Evolutionary conservation across 2,797 vertebrate species (phyloP).

Genomic region (Aphelocoma californica): DNA sequence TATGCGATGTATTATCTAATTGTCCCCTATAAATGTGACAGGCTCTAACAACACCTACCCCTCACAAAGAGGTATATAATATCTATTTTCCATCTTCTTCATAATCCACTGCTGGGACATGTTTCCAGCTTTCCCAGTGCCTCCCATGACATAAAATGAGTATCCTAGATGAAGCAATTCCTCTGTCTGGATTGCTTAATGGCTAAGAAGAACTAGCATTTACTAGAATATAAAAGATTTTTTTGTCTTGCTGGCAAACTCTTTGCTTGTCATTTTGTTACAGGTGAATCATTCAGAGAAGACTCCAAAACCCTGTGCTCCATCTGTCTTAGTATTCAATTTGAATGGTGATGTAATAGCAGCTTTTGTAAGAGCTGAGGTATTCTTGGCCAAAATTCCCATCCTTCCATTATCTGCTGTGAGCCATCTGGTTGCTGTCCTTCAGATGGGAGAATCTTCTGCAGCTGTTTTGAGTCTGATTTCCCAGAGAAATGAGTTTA

Average conservation of each 20-base stretch:
- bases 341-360: background rate
- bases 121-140: background rate
- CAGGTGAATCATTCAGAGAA: background rate
- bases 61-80: background rate
- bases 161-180: background rate
- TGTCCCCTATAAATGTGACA: background rate
- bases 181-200: background rate
- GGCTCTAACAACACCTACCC: background rate
- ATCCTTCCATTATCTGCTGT: conserved; percentile 20
- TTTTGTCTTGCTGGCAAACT: background rate
- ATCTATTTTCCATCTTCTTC: background rate
- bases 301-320: background rate
- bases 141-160: background rate
- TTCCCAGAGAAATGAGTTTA: background rate
- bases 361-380: conserved; percentile 4
- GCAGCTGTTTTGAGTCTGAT: background rate
- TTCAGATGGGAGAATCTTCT: background rate
- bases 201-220: background rate
- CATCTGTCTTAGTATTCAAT: background rate
- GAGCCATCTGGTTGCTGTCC: background rate
- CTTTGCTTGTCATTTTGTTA: background rate
- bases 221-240: background rate
- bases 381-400: background rate
- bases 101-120: background rate
- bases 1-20: background rate